These are phyloP conservation scores for Spermophilus dauricus DNA, from an alignment of 2,113 vertebrate species.

Conservation along the genomic window DNA sequence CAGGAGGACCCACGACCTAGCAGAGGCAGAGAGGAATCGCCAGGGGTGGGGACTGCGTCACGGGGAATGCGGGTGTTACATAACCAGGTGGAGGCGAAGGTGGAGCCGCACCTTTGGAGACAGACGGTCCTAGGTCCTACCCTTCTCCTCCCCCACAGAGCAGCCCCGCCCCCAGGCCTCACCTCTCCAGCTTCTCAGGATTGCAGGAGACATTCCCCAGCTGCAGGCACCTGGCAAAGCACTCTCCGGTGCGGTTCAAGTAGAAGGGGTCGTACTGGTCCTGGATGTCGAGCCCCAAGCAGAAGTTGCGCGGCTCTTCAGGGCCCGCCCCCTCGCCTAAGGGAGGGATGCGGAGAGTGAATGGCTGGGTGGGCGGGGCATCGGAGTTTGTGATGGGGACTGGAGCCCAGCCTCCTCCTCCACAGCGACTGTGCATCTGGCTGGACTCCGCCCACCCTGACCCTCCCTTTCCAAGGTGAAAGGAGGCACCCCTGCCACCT, in stretches of 20 bases:
- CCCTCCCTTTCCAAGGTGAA: background rate
- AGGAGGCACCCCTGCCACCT: background rate
- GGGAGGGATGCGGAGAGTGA: background rate
- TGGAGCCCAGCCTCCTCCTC: background rate
- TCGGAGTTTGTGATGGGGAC: no score
- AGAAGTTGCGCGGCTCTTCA: rapidly evolving
- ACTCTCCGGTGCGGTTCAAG: background rate
- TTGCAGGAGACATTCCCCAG: rapidly evolving
- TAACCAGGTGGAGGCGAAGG: background rate
- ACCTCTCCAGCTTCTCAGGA: slow-evolving; percentile 65
- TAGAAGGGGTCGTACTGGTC: rapidly evolving
- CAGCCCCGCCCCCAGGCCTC: background rate
- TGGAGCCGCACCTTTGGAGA: background rate
- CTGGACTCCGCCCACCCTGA: background rate
- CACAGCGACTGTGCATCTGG: background rate
- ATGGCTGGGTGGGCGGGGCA: background rate
- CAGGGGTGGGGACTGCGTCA: background rate
- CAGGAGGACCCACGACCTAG: background rate
- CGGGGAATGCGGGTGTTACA: background rate
- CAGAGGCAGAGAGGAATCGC: background rate
- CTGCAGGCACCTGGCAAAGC: slow-evolving; percentile 27
- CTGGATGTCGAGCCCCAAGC: rapidly evolving
- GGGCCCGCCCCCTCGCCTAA: rapidly evolving
- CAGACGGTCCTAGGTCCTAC: no score
- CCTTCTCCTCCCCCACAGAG: rapidly evolving